These are phyloP conservation scores for Acanthurus tractus DNA, from an alignment of 2,797 vertebrate species.

Conservation along the genomic window DNA sequence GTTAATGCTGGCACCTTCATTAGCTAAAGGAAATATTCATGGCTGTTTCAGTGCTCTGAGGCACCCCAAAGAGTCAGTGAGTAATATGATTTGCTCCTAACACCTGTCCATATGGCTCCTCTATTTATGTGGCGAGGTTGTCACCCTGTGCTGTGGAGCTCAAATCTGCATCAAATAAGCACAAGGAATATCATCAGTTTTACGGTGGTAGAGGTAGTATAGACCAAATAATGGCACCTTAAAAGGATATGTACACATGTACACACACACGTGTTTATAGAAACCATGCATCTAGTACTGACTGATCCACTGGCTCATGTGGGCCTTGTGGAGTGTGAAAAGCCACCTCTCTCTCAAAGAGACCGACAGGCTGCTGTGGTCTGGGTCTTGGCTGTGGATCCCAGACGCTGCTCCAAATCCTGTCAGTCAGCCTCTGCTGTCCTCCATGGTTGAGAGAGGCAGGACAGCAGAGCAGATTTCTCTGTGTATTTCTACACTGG, in stretches of 20 bases:
- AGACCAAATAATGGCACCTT: conserved; percentile 20
- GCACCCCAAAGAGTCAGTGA: conserved; percentile 69
- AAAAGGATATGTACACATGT: conserved; percentile 31
- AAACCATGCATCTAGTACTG: conserved; percentile 69
- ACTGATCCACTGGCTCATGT: conserved; percentile 74
- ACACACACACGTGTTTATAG: conserved; percentile 39
- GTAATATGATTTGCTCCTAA: conserved; percentile 68
- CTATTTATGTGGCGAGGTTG: conserved; percentile 52
- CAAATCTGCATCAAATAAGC: conserved; percentile 38
- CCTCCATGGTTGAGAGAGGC: conserved; percentile 81
- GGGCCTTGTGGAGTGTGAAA: conserved; percentile 69
- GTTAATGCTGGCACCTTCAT: conserved; percentile 74
- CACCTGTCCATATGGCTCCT: conserved; percentile 66
- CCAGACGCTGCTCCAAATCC: conserved; percentile 83
- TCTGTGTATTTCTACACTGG: conserved; percentile 76
- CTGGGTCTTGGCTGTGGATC: conserved; percentile 76
- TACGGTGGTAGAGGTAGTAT: background rate
- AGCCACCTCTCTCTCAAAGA: conserved; percentile 57
- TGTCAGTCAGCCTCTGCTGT: conserved; percentile 84
- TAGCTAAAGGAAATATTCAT: conserved; percentile 77
- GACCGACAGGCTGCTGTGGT: conserved; percentile 69
- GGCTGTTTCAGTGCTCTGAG: conserved; percentile 57
- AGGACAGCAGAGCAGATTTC: conserved; percentile 84
- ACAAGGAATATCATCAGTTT: conserved; percentile 15
- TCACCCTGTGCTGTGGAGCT: conserved; percentile 33